Conservation (phyloP, 2,888 invertebrate genomes). For the Coleophora deauratella region DNA sequence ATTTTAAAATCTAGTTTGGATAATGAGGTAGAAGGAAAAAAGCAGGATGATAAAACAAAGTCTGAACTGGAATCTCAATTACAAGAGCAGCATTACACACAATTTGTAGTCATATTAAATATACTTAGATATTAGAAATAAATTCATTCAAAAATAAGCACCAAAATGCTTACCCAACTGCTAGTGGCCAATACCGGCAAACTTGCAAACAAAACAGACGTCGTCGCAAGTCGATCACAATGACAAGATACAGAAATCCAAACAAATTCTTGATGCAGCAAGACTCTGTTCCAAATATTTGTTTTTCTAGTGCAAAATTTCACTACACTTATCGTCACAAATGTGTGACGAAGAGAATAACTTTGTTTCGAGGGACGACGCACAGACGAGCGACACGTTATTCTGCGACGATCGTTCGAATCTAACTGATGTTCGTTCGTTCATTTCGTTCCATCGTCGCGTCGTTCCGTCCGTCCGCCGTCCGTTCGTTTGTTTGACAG, state of each 20-base stretch:
- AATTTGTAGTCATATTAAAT: too few relatives aligned
- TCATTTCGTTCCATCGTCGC: too few relatives aligned
- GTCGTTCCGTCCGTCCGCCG: too few relatives aligned
- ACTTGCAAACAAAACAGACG: conserved; percentile 35
- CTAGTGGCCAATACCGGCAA: conserved; percentile 44
- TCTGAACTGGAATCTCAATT: too few relatives aligned
- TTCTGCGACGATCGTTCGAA: conserved; percentile 27
- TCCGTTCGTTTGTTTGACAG: too few relatives aligned
- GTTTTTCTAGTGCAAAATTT: conserved; percentile 31
- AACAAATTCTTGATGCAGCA: conserved; percentile 19
- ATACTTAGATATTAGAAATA: too few relatives aligned
- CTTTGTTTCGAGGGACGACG: conserved; percentile 29
- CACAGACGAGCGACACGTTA: conserved; percentile 36
- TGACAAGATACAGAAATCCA: conserved; percentile 27
- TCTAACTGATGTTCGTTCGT: too few relatives aligned
- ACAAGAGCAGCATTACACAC: too few relatives aligned
- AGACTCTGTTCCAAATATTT: conserved; percentile 21
- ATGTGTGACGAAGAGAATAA: conserved; percentile 55
- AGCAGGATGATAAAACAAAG: neutral
- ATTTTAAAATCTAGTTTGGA: neutral
- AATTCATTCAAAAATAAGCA: conserved; percentile 53
- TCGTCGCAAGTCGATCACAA: conserved; percentile 27
- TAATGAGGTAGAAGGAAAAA: neutral
- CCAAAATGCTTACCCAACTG: conserved; percentile 60
- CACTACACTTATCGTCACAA: conserved; percentile 63